Evolutionary conservation across 2,113 vertebrate species (phyloP).

Genomic region (Anarrhichthys ocellatus): DNA sequence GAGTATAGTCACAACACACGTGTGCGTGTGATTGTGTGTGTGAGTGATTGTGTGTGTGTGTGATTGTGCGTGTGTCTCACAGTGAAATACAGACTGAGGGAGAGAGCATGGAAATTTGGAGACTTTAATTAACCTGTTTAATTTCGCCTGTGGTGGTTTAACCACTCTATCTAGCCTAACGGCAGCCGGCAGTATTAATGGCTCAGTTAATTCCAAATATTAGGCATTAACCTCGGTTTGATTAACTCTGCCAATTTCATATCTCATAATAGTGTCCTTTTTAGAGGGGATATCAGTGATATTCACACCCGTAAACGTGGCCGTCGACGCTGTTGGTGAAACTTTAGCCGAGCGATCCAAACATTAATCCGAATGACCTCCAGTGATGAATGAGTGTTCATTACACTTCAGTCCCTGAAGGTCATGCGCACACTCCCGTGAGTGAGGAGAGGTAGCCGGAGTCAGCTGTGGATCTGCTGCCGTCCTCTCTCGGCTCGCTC

Average conservation of each 20-base stretch:
- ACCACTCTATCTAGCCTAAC: conserved; percentile 69
- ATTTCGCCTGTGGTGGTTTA: conserved; percentile 75
- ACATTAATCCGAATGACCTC: conserved; percentile 58
- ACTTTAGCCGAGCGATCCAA: conserved; percentile 44
- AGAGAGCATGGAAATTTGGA: conserved; percentile 60
- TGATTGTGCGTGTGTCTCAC: conserved; percentile 27
- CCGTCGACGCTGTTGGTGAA: conserved; percentile 26
- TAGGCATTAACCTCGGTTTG: conserved; percentile 73
- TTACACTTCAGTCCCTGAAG: conserved; percentile 62
- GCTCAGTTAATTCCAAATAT: conserved; percentile 76
- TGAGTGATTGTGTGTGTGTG: conserved; percentile 36
- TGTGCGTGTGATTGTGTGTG: conserved; percentile 42
- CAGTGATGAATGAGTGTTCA: conserved; percentile 56
- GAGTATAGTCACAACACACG: conserved; percentile 23
- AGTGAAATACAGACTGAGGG: conserved; percentile 42
- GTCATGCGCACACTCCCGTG: conserved; percentile 51
- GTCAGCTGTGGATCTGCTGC: conserved; percentile 37
- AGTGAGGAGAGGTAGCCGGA: conserved; percentile 13
- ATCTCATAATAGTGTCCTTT: conserved; percentile 69
- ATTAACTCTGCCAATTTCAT: conserved; percentile 77
- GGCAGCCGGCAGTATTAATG: conserved; percentile 66
- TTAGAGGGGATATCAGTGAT: conserved; percentile 53
- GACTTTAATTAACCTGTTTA: conserved; percentile 83
- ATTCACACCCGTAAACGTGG: conserved; percentile 57
- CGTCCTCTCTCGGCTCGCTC: conserved; percentile 25